phyloP scores from a whole-genome alignment of 2,888 invertebrate species.

The Standfussiana lucernea region DNA sequence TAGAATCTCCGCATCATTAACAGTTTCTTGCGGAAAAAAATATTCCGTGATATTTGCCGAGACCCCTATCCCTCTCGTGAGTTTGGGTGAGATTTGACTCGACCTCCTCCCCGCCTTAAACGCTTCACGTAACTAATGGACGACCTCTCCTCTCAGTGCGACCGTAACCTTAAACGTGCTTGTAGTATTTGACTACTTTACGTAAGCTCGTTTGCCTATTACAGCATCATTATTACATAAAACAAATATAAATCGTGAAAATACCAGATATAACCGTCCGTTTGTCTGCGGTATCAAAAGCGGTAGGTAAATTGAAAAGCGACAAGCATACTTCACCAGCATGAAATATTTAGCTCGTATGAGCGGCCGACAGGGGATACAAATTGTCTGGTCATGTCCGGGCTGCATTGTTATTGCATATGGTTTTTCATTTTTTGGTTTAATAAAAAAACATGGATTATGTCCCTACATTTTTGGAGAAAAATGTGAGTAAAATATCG shows the following conservation, averaged over 20 bases:
- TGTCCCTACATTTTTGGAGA: neutral
- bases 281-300: constrained; percentile 24
- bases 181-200: neutral
- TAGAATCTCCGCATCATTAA: neutral
- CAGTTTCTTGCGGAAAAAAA: no score
- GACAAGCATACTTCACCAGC: constrained; percentile 30
- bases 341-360: constrained; percentile 49
- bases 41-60: no score
- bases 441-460: constrained; percentile 3
- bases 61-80: no score
- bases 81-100: no score
- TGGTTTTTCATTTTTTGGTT: constrained; percentile 9
- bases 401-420: constrained; percentile 44
- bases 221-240: neutral
- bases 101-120: no score
- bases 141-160: neutral
- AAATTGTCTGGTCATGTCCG: constrained; percentile 31
- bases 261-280: neutral
- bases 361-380: constrained; percentile 28
- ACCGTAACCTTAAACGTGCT: neutral
- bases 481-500: neutral
- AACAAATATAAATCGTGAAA: neutral
- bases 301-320: constrained; percentile 39
- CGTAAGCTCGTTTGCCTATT: neutral
- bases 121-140: no score